These are phyloP conservation scores for Glossosoma conforme DNA, from an alignment of 1,140 invertebrate species.

Conservation along the genomic window DNA sequence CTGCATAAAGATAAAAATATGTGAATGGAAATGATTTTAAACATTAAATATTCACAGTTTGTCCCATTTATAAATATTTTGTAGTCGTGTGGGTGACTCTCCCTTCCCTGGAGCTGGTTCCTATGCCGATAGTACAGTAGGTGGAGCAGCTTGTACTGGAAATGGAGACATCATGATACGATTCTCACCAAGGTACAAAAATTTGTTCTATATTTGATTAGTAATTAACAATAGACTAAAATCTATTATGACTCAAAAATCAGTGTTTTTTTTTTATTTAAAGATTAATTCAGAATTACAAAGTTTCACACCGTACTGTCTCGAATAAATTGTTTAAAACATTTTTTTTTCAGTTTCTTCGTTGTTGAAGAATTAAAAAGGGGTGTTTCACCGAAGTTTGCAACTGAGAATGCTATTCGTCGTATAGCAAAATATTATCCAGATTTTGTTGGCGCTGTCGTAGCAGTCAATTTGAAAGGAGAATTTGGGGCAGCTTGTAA, in stretches of 20 bases:
- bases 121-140: constrained; percentile 86
- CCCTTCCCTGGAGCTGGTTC: constrained; percentile 91
- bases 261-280: too few species aligned
- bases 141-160: constrained; percentile 90
- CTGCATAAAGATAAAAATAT: too few species aligned
- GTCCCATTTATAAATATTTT: too few species aligned
- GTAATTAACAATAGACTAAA: too few species aligned
- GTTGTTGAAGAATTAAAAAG: constrained; percentile 84
- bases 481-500: constrained; percentile 80
- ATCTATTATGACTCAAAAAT: too few species aligned
- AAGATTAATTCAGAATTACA: too few species aligned
- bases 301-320: too few species aligned
- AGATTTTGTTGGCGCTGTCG: constrained; percentile 74
- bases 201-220: too few species aligned
- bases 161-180: constrained; percentile 97
- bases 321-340: too few species aligned
- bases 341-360: constrained; percentile 72
- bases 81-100: constrained; percentile 85
- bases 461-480: constrained; percentile 71
- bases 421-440: constrained; percentile 73
- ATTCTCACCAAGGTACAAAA: constrained; percentile 89
- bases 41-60: too few species aligned
- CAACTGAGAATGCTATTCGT: constrained; percentile 61
- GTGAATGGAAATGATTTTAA: too few species aligned
- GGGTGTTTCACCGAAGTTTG: constrained; percentile 63